Percentiles rank a stretch among this genome's conserved stretches.
Evolutionary conservation across 2,113 vertebrate species (phyloP).

Genomic region (Anas platyrhynchos): DNA sequence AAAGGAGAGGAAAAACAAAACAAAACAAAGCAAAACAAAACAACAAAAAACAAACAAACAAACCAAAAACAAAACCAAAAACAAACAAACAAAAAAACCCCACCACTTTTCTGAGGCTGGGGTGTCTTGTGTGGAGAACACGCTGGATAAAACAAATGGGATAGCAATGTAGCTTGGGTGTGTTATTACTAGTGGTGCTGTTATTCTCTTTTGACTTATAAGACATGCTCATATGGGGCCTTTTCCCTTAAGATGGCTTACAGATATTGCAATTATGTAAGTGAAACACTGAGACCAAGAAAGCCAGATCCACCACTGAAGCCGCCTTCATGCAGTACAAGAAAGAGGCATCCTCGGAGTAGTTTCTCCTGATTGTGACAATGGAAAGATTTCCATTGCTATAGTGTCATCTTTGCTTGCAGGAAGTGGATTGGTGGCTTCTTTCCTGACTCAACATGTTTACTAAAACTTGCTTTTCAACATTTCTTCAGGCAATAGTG

Average conservation of each 20-base stretch:
- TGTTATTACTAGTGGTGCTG: not conserved
- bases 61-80: too few relatives aligned
- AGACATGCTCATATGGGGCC: not conserved
- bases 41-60: not conserved
- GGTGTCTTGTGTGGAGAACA: not conserved
- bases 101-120: not conserved
- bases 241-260: not conserved
- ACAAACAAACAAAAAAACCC: not conserved
- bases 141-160: not conserved
- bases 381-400: not conserved
- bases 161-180: not conserved
- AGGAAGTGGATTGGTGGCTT: rapidly evolving
- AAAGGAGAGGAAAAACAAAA: not conserved
- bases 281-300: not conserved
- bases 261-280: not conserved
- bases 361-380: not conserved
- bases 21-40: not conserved
- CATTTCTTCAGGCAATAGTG: not conserved
- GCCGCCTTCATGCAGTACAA: not conserved
- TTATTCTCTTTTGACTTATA: not conserved
- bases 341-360: rapidly evolving
- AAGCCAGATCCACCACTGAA: not conserved
- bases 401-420: not conserved
- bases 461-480: not conserved
- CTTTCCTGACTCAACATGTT: not conserved